Evolutionary conservation across 2,113 vertebrate species (phyloP).

Genomic region (Hipposideros armiger): DNA sequence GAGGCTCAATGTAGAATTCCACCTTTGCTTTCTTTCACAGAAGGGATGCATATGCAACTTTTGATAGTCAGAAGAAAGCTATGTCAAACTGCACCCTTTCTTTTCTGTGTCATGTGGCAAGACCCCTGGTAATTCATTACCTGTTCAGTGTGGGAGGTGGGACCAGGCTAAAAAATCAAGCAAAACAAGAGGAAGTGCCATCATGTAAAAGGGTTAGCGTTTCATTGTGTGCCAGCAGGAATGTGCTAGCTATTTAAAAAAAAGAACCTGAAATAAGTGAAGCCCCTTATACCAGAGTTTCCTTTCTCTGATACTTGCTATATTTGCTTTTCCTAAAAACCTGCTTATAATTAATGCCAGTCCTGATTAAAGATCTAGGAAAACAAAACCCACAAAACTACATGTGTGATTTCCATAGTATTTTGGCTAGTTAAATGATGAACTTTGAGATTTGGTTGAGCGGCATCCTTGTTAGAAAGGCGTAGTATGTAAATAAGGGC

Average conservation of each 20-base stretch:
- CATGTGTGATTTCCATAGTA: not conserved
- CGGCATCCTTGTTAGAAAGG: not conserved
- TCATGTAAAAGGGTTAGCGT: not conserved
- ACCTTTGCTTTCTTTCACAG: not conserved
- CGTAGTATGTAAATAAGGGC: not conserved
- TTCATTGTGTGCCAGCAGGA: not conserved
- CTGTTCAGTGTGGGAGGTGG: not conserved
- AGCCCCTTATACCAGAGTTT: not conserved
- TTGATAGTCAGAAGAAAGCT: not conserved
- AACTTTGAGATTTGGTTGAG: not conserved
- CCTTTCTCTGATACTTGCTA: not conserved
- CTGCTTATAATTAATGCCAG: not conserved
- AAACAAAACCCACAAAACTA: not conserved
- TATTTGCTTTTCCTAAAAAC: constrained; percentile 37
- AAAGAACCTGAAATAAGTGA: not conserved
- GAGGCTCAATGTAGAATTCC: not conserved
- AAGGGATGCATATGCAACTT: not conserved
- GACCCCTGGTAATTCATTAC: not conserved
- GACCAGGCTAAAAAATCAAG: not conserved
- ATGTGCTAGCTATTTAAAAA: not conserved
- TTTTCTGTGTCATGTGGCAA: not conserved
- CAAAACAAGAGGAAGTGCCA: not conserved
- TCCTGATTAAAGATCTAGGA: not conserved
- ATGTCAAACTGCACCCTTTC: not conserved
- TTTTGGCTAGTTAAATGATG: not conserved